Evolutionary conservation across 2,888 invertebrate species (phyloP).

Genomic region (Oxycera nigricornis): DNA sequence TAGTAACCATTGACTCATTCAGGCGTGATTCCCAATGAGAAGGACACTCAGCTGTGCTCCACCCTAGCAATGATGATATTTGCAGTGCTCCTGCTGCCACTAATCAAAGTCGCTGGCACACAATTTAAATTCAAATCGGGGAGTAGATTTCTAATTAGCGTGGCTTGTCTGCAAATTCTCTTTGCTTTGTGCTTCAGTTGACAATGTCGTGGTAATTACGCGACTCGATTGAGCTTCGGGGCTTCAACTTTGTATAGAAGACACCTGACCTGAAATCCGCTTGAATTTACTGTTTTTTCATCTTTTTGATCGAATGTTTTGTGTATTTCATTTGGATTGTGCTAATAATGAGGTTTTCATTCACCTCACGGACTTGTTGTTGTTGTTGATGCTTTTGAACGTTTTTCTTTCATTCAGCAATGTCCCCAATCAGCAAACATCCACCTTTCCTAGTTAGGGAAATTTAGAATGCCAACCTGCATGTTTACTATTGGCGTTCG

Average conservation of each 20-base stretch:
- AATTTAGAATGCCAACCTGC: too few species aligned
- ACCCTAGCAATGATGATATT: background rate
- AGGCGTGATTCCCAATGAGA: too few species aligned
- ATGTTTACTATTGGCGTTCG: too few species aligned
- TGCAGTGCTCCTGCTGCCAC: background rate
- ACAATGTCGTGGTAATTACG: conserved; percentile 10
- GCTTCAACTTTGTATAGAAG: background rate
- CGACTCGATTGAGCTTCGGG: background rate
- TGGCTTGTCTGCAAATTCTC: conserved; percentile 5
- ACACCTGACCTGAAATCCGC: background rate
- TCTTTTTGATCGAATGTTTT: background rate
- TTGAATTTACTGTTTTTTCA: background rate
- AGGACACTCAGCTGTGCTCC: too few species aligned
- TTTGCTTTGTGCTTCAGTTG: background rate
- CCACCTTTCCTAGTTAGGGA: too few species aligned
- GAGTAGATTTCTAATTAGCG: conserved; percentile 23
- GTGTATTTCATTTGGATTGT: background rate
- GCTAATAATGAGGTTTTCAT: background rate
- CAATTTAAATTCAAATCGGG: conserved; percentile 10
- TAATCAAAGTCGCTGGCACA: background rate
- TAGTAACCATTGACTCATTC: too few species aligned
- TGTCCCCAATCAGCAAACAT: too few species aligned
- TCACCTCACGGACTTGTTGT: too few species aligned
- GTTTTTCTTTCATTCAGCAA: too few species aligned
- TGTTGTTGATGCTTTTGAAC: too few species aligned